These are phyloP conservation scores for Plecotus auritus DNA, from an alignment of 2,113 vertebrate genomes.

Conservation along the genomic window DNA sequence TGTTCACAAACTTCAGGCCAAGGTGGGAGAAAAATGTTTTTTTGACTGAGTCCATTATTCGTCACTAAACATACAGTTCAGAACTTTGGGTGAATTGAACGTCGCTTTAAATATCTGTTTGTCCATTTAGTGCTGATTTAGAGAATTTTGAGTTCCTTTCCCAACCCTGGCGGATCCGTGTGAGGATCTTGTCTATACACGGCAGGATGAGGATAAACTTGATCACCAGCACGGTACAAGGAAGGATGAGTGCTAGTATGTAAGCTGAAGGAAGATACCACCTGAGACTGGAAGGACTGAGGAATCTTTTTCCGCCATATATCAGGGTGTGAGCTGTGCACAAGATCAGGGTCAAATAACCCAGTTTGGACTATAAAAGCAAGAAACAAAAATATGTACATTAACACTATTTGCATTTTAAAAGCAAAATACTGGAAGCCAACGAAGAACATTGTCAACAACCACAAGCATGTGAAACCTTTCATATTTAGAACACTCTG, in stretches of 20 bases:
- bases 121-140: conserved; percentile 60
- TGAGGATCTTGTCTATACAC: conserved; percentile 87
- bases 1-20: background rate
- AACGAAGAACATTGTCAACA: background rate
- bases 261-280: conserved; percentile 88
- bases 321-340: conserved; percentile 88
- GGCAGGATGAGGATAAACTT: conserved; percentile 89
- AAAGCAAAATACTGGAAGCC: background rate
- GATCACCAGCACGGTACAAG: conserved; percentile 85
- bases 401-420: background rate
- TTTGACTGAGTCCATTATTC: background rate
- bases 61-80: background rate
- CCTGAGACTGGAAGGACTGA: conserved; percentile 75
- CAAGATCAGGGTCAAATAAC: conserved; percentile 87
- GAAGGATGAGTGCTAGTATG: conserved; percentile 87
- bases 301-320: conserved; percentile 87
- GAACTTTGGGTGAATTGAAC: background rate
- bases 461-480: background rate
- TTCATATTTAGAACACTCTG: background rate
- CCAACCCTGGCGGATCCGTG: conserved; percentile 90
- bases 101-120: conserved; percentile 69
- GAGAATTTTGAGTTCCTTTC: conserved; percentile 78
- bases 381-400: conserved; percentile 44
- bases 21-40: background rate
- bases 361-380: conserved; percentile 89